These are phyloP conservation scores for Nomada hirtipes DNA, from an alignment of 2,888 invertebrate species.

Conservation along the genomic window DNA sequence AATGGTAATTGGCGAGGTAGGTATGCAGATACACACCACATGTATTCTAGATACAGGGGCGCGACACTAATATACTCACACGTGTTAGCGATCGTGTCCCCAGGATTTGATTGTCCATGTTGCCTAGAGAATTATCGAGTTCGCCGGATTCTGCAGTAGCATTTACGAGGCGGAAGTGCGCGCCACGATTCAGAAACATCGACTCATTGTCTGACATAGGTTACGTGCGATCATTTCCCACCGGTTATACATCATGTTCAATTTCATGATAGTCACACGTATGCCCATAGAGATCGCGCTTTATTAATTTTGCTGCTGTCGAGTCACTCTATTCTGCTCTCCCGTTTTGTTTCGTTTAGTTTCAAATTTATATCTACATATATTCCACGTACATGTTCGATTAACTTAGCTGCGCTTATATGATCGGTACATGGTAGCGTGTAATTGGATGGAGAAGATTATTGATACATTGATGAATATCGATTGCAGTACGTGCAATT, in stretches of 20 bases:
- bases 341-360: no score
- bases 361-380: no score
- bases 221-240: constrained; percentile 52
- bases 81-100: constrained; percentile 81
- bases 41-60: constrained; percentile 72
- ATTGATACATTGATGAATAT: no score
- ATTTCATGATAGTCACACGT: background rate
- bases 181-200: constrained; percentile 67
- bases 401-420: no score
- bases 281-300: no score
- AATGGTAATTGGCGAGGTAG: constrained; percentile 79
- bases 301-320: background rate
- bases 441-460: no score
- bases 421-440: no score
- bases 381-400: no score
- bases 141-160: constrained; percentile 70
- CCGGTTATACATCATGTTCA: background rate
- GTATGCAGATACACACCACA: constrained; percentile 79
- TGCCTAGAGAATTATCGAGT: constrained; percentile 80
- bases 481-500: no score
- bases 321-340: no score
- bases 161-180: constrained; percentile 71
- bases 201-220: constrained; percentile 49
- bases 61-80: constrained; percentile 78
- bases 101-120: constrained; percentile 81